A percentile compares a stretch with the other conserved stretches of the same genome.
These are phyloP conservation scores for Manis crassicaudata DNA, from an alignment of 2,797 vertebrate species.

Conservation along the genomic window DNA sequence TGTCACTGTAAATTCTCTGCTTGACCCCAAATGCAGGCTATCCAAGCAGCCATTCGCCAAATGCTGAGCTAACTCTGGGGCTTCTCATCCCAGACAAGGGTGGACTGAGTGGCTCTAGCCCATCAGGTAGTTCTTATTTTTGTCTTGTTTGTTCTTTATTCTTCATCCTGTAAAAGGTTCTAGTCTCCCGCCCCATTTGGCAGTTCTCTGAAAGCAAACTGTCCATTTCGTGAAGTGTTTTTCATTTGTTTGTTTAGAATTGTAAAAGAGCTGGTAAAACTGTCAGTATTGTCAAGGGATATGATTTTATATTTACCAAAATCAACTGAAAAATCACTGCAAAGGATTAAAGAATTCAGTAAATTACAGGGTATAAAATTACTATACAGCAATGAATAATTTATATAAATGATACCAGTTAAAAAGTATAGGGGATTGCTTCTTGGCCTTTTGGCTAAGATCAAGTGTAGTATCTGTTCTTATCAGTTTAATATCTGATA, in stretches of 20 bases:
- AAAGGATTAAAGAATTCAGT: too few species aligned
- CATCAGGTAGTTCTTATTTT: not conserved
- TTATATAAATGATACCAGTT: too few species aligned
- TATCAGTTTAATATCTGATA: too few species aligned
- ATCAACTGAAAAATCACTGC: too few species aligned
- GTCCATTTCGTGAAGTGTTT: not conserved
- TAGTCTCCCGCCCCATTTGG: not conserved
- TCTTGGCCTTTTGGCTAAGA: too few species aligned
- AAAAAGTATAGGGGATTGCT: too few species aligned
- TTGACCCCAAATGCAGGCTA: not conserved
- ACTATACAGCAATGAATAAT: too few species aligned
- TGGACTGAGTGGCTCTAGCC: not conserved
- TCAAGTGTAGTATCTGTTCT: too few species aligned
- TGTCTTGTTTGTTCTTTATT: slow-evolving; percentile 12
- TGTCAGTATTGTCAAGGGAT: too few species aligned
- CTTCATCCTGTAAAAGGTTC: not conserved
- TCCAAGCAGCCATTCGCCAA: not conserved
- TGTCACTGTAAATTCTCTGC: not conserved
- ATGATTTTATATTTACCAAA: too few species aligned
- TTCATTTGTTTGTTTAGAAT: not conserved
- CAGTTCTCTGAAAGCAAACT: not conserved
- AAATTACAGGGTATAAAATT: too few species aligned
- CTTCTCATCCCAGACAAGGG: not conserved
- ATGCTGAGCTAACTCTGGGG: not conserved
- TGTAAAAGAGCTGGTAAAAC: too few species aligned